Conservation (phyloP, 2,113 vertebrate genomes). For the Sardina pilchardus region DNA sequence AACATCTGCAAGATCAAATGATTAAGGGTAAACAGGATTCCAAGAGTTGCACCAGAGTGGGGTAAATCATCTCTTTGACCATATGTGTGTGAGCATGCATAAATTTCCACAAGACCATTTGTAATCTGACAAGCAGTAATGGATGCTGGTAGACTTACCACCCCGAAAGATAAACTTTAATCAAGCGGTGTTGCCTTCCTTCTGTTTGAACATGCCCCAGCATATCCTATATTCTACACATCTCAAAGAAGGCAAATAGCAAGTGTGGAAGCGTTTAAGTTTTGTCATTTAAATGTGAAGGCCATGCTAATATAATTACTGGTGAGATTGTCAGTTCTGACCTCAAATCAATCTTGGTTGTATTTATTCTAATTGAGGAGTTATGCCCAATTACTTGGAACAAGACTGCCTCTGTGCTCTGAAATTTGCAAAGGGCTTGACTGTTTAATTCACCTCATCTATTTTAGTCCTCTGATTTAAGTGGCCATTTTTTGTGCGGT, state of each 20-base stretch:
- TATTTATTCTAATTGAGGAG: conserved; percentile 62
- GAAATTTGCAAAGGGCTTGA: background rate
- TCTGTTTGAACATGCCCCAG: conserved; percentile 73
- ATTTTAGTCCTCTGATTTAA: too few species aligned
- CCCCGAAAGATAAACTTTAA: conserved; percentile 81
- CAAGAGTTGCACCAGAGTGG: conserved; percentile 49
- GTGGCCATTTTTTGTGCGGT: too few species aligned
- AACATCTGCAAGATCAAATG: conserved; percentile 49
- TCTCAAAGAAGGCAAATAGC: conserved; percentile 70
- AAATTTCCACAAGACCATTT: conserved; percentile 71
- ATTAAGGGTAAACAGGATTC: conserved; percentile 63
- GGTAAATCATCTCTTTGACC: conserved; percentile 68
- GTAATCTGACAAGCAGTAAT: conserved; percentile 78
- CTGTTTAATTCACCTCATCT: too few species aligned
- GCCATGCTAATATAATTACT: conserved; percentile 69
- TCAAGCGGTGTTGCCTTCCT: conserved; percentile 70
- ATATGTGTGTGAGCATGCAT: conserved; percentile 72
- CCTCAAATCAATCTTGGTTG: conserved; percentile 63
- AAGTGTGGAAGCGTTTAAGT: conserved; percentile 69
- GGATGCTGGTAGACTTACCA: conserved; percentile 77
- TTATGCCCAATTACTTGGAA: conserved; percentile 61
- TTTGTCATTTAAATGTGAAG: conserved; percentile 74
- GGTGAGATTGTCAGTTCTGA: conserved; percentile 59
- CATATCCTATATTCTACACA: conserved; percentile 67
- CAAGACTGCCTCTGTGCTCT: conserved; percentile 27